A percentile compares a stretch with the other conserved stretches of the same genome.
phyloP scores from a whole-genome alignment of 2,888 invertebrate genomes.

The Lithophane socia region DNA sequence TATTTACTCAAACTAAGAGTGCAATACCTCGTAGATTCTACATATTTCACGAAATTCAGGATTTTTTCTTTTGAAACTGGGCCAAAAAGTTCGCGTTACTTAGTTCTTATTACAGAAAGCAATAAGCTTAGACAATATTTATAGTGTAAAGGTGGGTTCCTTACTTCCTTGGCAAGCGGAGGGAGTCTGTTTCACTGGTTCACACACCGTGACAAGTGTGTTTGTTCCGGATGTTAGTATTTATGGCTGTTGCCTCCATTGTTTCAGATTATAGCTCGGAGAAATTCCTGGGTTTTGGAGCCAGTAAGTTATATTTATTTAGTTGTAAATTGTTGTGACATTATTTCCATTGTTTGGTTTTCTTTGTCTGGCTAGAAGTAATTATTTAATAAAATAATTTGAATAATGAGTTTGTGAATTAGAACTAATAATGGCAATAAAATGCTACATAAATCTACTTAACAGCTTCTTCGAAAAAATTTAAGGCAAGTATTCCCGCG shows the following conservation, averaged over 20 bases:
- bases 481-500: neutral
- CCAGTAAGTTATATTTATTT: constrained; percentile 25
- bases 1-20: neutral
- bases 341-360: constrained; percentile 7
- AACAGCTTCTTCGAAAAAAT: neutral
- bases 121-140: constrained; percentile 61
- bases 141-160: constrained; percentile 59
- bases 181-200: constrained; percentile 45
- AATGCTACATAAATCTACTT: neutral
- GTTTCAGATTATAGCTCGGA: constrained; percentile 46
- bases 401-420: neutral
- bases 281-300: constrained; percentile 25
- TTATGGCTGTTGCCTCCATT: constrained; percentile 58
- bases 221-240: constrained; percentile 66
- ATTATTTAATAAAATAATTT: neutral
- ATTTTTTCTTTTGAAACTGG: constrained; percentile 52
- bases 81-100: constrained; percentile 55
- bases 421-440: neutral
- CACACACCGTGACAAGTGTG: constrained; percentile 64
- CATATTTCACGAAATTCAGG: too few species aligned
- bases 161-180: constrained; percentile 54
- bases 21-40: too few species aligned
- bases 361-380: neutral
- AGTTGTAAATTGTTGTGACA: constrained; percentile 18
- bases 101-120: constrained; percentile 59